Evolutionary conservation across 2,888 invertebrate genomes (phyloP), one percentile per base, ranked within the genome.

Genomic region (Matsumyia berberina): DNA sequence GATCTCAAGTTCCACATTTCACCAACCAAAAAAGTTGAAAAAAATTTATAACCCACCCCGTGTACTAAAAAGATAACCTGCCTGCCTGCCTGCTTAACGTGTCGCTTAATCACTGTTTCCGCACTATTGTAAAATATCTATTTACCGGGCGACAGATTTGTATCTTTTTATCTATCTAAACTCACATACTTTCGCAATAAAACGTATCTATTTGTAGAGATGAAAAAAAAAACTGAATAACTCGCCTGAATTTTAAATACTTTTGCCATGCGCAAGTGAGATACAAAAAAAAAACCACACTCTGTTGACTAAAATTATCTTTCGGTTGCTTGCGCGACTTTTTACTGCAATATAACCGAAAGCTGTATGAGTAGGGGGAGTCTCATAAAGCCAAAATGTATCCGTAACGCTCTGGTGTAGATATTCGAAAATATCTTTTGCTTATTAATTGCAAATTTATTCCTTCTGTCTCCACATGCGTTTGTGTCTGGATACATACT

Each of bases 221-320:
- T 39, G 58, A 39, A 39, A 24, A 24, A 39, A 29, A 8, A 6
- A 15, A 29, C n/a, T 24, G 6, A 8, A 15, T 37, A 19, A 37
- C 8, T 51, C 49, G 11, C 11, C 24, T 29, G 51, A 31, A 51
- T 51, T 51, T 51, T 12, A 51, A 46, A 64, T 64, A 64, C 62
- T 35, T 31, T 35, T 33, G n/a, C 11, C 46, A 46, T 64, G 62
- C 19, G 62, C 62, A 64, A 62, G 62, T 62, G 46, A 46, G 46
- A 46, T 1, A 31, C 17, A 17, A 29, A 64, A 31, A 9, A 57
- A 19, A 39, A 37, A 39, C 19, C 12, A 24, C 33, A 3, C 46
- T 33, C 35, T 44, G 44, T 69, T 57, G 69, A 69, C 69, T 69
- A 69, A 57, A 69, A 69, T 57, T 35, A 69, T 69, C 69, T 69